Evolutionary conservation across 1,140 invertebrate species (phyloP).

Genomic region (Euglossa dilemma): DNA sequence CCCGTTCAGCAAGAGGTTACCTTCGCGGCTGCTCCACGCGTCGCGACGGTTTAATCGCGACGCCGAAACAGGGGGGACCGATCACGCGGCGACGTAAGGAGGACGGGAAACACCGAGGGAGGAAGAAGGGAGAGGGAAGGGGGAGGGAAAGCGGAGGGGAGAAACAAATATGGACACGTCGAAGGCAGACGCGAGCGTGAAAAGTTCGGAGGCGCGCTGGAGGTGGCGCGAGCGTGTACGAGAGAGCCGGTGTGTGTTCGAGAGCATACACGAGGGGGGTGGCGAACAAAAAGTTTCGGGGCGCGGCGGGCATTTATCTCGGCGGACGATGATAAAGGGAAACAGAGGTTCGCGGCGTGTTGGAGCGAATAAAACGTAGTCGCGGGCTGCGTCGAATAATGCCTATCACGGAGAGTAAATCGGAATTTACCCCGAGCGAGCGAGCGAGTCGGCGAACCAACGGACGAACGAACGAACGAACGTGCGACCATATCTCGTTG

Average conservation of each 20-base stretch:
- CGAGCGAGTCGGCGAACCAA: constrained; percentile 23
- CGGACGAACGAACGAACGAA: constrained; percentile 56
- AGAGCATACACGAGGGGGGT: constrained; percentile 2
- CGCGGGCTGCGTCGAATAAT: constrained; percentile 54
- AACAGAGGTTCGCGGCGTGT: constrained; percentile 56
- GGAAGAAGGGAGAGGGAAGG: background rate
- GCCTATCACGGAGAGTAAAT: constrained; percentile 62
- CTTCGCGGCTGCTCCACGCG: background rate
- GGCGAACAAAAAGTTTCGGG: constrained; percentile 51
- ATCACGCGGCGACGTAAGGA: background rate
- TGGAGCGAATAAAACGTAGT: constrained; percentile 61
- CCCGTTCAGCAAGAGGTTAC: background rate
- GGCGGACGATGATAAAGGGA: constrained; percentile 55
- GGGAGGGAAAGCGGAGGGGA: no score
- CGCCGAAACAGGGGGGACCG: background rate
- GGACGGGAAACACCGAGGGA: no score
- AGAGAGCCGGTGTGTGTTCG: constrained; percentile 1
- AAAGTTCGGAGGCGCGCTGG: constrained; percentile 31
- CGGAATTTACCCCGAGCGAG: constrained; percentile 65
- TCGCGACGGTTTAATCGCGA: constrained; percentile 16
- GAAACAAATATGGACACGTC: constrained; percentile 28
- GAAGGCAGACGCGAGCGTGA: constrained; percentile 52
- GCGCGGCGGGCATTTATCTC: constrained; percentile 47
- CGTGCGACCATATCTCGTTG: constrained; percentile 66
- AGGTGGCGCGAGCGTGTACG: background rate